These are phyloP conservation scores for Epsilonema sp. DNA, from an alignment of 2,888 invertebrate species.

Conservation along the genomic window DNA sequence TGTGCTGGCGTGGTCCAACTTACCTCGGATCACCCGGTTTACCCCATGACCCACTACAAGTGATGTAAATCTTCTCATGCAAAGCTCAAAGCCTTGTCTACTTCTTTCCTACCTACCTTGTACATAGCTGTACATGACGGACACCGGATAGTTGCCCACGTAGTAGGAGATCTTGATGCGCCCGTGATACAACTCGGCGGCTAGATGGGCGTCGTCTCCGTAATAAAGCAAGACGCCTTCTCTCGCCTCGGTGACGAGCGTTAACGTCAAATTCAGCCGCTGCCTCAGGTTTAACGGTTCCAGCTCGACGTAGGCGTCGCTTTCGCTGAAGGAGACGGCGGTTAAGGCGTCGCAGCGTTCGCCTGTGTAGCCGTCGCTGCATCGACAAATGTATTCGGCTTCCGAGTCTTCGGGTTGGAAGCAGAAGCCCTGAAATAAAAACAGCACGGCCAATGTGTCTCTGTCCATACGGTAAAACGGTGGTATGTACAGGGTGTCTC, in stretches of 20 bases:
- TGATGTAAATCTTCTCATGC: too few relatives aligned
- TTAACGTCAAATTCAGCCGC: conserved; percentile 48
- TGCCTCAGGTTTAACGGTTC: conserved; percentile 41
- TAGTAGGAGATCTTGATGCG: conserved; percentile 82
- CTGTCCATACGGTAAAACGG: too few relatives aligned
- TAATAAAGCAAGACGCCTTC: conserved; percentile 69
- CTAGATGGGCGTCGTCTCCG: conserved; percentile 47
- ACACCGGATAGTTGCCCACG: conserved; percentile 89
- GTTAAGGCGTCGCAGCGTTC: conserved; percentile 89
- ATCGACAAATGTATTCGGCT: conserved; percentile 42
- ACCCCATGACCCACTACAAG: too few relatives aligned
- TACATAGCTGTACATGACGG: conserved; percentile 57
- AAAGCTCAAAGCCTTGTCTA: too few relatives aligned
- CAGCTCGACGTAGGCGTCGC: conserved; percentile 67
- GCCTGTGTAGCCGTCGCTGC: conserved; percentile 82
- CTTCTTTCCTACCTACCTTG: conserved; percentile 12
- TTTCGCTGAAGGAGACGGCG: conserved; percentile 76
- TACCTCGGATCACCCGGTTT: too few relatives aligned
- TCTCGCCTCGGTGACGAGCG: conserved; percentile 68
- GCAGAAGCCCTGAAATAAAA: conserved; percentile 8
- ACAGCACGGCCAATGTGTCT: too few relatives aligned
- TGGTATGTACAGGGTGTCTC: too few relatives aligned
- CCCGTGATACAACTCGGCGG: conserved; percentile 85
- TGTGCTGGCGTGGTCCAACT: too few relatives aligned
- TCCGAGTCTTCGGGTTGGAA: conserved; percentile 46